These are phyloP conservation scores for Phenganax stokvisi DNA, from an alignment of 92 coral and sea anemone species.

Conservation along the genomic window DNA sequence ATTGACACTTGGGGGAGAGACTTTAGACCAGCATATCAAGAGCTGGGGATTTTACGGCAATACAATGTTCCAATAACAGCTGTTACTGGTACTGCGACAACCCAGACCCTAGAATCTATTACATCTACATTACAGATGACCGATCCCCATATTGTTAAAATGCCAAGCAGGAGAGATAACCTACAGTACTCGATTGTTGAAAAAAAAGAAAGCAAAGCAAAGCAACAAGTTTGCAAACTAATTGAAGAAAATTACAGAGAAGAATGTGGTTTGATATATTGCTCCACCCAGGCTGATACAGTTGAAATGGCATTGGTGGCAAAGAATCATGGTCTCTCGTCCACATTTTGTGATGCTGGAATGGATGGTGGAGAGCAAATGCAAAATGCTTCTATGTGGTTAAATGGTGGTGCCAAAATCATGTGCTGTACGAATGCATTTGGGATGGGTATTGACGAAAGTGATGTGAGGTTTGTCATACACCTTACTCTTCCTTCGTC, in stretches of 20 bases:
- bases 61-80: conserved; percentile 38
- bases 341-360: conserved; percentile 34
- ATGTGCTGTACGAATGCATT: conserved; percentile 43
- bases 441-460: conserved; percentile 39
- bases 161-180: conserved; percentile 44
- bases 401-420: conserved; percentile 1
- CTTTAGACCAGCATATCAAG: conserved; percentile 49
- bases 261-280: conserved; percentile 43
- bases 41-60: conserved; percentile 24
- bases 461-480: conserved; percentile 35
- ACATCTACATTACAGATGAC: conserved; percentile 30
- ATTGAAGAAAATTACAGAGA: conserved; percentile 31
- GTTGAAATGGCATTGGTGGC: conserved; percentile 46
- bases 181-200: conserved; percentile 35
- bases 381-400: conserved; percentile 30
- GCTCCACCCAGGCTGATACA: conserved; percentile 44
- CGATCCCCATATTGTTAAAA: conserved; percentile 28
- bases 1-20: conserved; percentile 48
- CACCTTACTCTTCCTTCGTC: conserved; percentile 35
- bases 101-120: conserved; percentile 35
- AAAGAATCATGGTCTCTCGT: conserved; percentile 35
- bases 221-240: conserved; percentile 39
- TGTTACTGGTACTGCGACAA: conserved; percentile 52
- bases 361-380: conserved; percentile 28
- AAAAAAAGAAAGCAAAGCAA: conserved; percentile 45